phyloP scores from a whole-genome alignment of 2,888 invertebrate species.

The Drosophila paranaensis region DNA sequence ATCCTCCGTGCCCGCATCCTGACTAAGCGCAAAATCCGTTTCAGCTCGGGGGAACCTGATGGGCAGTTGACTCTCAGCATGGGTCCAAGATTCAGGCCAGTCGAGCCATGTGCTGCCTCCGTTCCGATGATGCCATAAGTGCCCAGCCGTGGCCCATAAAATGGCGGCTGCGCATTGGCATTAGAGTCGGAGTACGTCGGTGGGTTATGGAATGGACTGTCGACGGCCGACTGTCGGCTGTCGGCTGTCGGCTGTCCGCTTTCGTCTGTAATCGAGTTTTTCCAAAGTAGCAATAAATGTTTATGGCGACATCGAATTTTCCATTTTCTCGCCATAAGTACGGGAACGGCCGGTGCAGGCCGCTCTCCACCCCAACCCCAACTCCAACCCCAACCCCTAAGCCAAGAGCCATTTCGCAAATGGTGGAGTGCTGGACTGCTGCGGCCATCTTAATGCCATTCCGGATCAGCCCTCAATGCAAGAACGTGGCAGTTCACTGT shows the following conservation, averaged over 20 bases:
- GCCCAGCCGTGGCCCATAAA: conserved; percentile 76
- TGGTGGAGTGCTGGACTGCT: conserved; percentile 22
- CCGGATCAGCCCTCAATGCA: conserved; percentile 24
- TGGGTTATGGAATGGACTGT: too few relatives aligned
- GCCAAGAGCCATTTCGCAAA: conserved; percentile 29
- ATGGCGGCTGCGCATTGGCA: conserved; percentile 66
- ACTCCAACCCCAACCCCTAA: not conserved
- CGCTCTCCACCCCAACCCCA: conserved; percentile 3
- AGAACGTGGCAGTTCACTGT: conserved; percentile 31
- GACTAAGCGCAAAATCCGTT: conserved; percentile 79
- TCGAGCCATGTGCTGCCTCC: conserved; percentile 13
- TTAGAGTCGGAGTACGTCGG: not conserved
- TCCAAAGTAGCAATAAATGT: conserved; percentile 77
- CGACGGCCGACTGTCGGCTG: conserved; percentile 9
- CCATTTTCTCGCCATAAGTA: conserved; percentile 80
- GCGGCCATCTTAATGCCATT: conserved; percentile 67
- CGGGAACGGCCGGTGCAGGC: conserved; percentile 74
- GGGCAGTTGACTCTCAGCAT: conserved; percentile 14
- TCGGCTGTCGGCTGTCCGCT: not conserved
- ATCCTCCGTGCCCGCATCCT: conserved; percentile 42
- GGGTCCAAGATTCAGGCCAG: conserved; percentile 12
- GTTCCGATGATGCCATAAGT: conserved; percentile 70
- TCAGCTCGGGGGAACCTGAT: conserved; percentile 53
- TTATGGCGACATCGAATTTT: conserved; percentile 78
- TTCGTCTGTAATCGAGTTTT: conserved; percentile 70